Base-by-base conservation (phyloP, 2,888 invertebrate species). In the Lymantria dispar region DNA sequence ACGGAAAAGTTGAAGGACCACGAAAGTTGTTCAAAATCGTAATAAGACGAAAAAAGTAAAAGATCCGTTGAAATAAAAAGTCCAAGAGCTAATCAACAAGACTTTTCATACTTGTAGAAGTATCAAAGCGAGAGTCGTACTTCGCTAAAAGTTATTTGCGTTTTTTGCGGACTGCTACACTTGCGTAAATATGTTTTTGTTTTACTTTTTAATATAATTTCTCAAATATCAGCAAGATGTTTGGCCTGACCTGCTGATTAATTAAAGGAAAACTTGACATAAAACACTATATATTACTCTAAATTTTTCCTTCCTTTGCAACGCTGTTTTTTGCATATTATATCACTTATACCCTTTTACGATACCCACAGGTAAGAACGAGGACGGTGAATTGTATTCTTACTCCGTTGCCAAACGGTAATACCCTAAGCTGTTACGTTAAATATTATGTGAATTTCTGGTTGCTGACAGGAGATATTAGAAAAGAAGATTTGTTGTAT, bases 31-130 rank as follows among this genome's bases (percentile, higher is more conserved):
- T 72, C 69, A 72, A 76, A 74, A 74, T 71, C 70, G 68, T 72
- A 74, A 77, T 73, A 76, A 76, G 72, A 68, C 62, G 71, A 72
- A 70, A 66, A 77, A 78, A 72, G 70, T 70, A 68, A 70, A 73
- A 79, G 73, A 77, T 77, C 74, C 75, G 68, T 71, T 67, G 70
- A 74, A 76, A 78, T 79, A 76, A 78, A 80, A 81, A 82, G 73
- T 76, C 76, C 72, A 71, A 73, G 73, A 77, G 80, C 77, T 86
- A 85, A 86, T 86, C 84, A 86, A 80, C 79, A 78, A 75, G 80
- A 83, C 75, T 81, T 83, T 67, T 82, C 78, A 76, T 79, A 81
- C 79, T 82, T 76, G 72, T 62, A 73, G 73, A 78, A 81, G 80
- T 82, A 80, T 83, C 81, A 84, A 82, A 80, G 82, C 74, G 76